Evolutionary conservation across 2,888 invertebrate genomes (phyloP).

Genomic region (Odiellus spinosus): DNA sequence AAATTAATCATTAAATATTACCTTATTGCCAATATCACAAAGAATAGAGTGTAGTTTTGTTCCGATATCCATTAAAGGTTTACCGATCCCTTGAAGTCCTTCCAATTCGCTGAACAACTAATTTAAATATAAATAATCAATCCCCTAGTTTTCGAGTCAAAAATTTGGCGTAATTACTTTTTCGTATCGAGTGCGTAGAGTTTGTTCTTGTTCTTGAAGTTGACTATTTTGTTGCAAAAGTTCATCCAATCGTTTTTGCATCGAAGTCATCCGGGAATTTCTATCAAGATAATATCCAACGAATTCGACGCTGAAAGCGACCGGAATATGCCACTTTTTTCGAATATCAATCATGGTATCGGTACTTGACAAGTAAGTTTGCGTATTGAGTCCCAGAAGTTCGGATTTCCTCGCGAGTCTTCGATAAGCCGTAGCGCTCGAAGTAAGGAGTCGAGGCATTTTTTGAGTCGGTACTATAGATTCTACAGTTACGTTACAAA

Average conservation of each 20-base stretch:
- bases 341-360: conserved; percentile 67
- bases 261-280: conserved; percentile 58
- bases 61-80: conserved; percentile 20
- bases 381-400: conserved; percentile 64
- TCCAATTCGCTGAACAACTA: too few relatives aligned
- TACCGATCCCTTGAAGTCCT: too few relatives aligned
- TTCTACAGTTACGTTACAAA: too few relatives aligned
- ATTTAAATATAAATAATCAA: too few relatives aligned
- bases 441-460: conserved; percentile 75
- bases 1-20: conserved; percentile 9
- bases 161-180: conserved; percentile 36
- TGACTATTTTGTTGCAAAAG: conserved; percentile 55
- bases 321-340: conserved; percentile 85
- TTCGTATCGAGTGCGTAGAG: conserved; percentile 58
- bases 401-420: conserved; percentile 68
- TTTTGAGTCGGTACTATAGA: conserved; percentile 74
- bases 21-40: conserved; percentile 25
- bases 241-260: conserved; percentile 58
- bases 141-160: too few relatives aligned
- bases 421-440: conserved; percentile 73
- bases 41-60: conserved; percentile 27
- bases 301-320: conserved; percentile 86
- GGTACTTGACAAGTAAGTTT: conserved; percentile 19
- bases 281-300: conserved; percentile 85
- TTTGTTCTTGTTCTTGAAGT: conserved; percentile 59